These are phyloP conservation scores for Semotilus atromaculatus DNA, from an alignment of 2,797 vertebrate species.

Conservation along the genomic window DNA sequence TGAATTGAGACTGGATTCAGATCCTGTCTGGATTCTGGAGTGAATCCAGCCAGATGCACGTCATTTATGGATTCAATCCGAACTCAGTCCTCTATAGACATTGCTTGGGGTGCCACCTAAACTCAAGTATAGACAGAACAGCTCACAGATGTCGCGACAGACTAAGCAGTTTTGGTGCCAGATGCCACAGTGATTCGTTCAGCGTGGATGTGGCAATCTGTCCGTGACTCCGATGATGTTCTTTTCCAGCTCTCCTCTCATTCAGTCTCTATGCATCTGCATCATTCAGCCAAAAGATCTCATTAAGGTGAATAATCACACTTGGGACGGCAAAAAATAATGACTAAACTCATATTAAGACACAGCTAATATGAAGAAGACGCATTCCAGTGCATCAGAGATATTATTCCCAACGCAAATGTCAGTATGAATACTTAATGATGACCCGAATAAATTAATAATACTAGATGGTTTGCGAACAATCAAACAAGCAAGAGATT, in stretches of 20 bases:
- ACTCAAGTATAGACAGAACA: constrained; percentile 10
- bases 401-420: constrained; percentile 18
- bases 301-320: constrained; percentile 40
- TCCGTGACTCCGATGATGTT: constrained; percentile 32
- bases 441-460: constrained; percentile 19
- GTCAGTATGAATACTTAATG: constrained; percentile 33
- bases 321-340: constrained; percentile 30
- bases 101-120: not conserved
- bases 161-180: constrained; percentile 38
- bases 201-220: constrained; percentile 37
- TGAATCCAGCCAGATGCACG: no score
- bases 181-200: constrained; percentile 43
- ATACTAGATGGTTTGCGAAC: constrained; percentile 18
- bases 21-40: not conserved
- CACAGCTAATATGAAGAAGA: constrained; percentile 1
- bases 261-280: constrained; percentile 36
- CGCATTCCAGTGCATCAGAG: constrained; percentile 25
- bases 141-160: constrained; percentile 36
- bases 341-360: constrained; percentile 32
- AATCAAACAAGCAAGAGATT: constrained; percentile 4
- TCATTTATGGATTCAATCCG: not conserved
- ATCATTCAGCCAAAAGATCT: constrained; percentile 31
- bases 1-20: not conserved
- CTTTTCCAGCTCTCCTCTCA: constrained; percentile 32
- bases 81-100: not conserved